Percentiles rank a stretch among this genome's conserved stretches.
Evolutionary conservation across 2,888 invertebrate species (phyloP).

Genomic region (Drosophila heteroneura): DNA sequence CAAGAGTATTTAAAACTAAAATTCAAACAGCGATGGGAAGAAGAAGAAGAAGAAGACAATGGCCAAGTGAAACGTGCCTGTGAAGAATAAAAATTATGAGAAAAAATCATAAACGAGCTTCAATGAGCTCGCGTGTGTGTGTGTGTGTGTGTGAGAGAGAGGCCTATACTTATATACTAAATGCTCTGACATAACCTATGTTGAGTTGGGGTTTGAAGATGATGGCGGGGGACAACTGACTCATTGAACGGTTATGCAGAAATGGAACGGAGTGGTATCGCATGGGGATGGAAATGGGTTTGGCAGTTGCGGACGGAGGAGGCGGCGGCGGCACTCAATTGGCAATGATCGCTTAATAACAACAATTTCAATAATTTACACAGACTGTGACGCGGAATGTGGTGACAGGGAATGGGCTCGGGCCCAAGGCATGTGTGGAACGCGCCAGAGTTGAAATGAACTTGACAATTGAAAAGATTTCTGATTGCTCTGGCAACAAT

Average conservation of each 20-base stretch:
- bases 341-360: conserved; percentile 60
- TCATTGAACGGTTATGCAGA: conserved; percentile 48
- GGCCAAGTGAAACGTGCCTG: conserved; percentile 54
- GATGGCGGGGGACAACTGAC: conserved; percentile 33
- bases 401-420: conserved; percentile 2
- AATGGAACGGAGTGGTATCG: not conserved
- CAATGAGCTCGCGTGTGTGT: conserved; percentile 24
- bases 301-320: not conserved
- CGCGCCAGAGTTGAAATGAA: conserved; percentile 38
- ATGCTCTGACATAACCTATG: conserved; percentile 56
- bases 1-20: conserved; percentile 29
- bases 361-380: conserved; percentile 61
- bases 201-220: not conserved
- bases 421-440: conserved; percentile 20
- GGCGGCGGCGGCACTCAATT: conserved; percentile 48
- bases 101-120: conserved; percentile 56
- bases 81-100: conserved; percentile 47
- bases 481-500: conserved; percentile 44
- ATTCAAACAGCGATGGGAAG: conserved; percentile 30
- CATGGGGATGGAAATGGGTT: not conserved
- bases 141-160: conserved; percentile 6
- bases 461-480: conserved; percentile 39
- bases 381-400: conserved; percentile 35
- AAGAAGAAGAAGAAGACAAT: conserved; percentile 38
- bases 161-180: conserved; percentile 4